Conservation (phyloP, 2,888 invertebrate species). For the Panzeria rudis region DNA sequence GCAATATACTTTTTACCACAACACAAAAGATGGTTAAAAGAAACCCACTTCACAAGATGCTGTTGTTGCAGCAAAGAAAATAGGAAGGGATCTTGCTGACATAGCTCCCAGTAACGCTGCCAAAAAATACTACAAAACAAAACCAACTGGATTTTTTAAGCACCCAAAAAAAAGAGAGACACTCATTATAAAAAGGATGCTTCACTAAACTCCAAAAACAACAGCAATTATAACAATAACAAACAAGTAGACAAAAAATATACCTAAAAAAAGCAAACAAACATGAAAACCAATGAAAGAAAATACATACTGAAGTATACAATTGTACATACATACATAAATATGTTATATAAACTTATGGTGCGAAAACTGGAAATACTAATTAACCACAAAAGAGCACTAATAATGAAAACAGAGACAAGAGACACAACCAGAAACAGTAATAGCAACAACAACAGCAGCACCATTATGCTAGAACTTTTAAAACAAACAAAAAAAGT, state of each 20-base stretch:
- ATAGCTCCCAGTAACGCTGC: constrained; percentile 43
- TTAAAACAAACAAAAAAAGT: constrained; percentile 27
- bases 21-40: constrained; percentile 22
- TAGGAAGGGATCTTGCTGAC: constrained; percentile 19
- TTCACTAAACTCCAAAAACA: constrained; percentile 63
- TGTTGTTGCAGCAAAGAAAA: constrained; percentile 21
- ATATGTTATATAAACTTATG: constrained; percentile 52
- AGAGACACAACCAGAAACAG: constrained; percentile 46
- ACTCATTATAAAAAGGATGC: constrained; percentile 72
- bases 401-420: constrained; percentile 73
- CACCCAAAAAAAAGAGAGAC: constrained; percentile 20
- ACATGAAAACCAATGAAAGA: constrained; percentile 54
- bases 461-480: constrained; percentile 9
- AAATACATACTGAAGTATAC: constrained; percentile 13
- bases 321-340: background rate
- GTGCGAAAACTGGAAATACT: constrained; percentile 74
- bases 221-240: constrained; percentile 54
- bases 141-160: constrained; percentile 26
- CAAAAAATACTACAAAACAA: constrained; percentile 12
- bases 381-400: constrained; percentile 76
- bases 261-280: constrained; percentile 36
- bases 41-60: constrained; percentile 39
- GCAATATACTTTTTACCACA: constrained; percentile 54
- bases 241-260: constrained; percentile 42
- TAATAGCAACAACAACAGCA: constrained; percentile 10